Base-by-base conservation (phyloP, 2,113 vertebrate genomes). In the Acrocephalus kingi region DNA sequence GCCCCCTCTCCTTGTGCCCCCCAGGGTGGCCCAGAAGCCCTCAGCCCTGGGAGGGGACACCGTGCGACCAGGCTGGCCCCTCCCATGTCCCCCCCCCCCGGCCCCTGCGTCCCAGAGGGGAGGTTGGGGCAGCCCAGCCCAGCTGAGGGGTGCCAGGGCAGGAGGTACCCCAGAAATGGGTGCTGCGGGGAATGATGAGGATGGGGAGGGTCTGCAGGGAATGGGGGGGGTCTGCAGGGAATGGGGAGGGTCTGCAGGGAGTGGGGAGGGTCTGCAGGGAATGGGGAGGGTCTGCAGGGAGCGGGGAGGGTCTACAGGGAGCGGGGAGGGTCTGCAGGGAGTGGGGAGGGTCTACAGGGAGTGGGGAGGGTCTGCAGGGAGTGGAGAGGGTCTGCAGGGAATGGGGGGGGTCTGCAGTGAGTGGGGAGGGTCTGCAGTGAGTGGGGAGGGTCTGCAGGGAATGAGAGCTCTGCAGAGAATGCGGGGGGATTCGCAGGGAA, bases 31-130 rank as follows among this genome's bases (percentile, higher is more conserved):
- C 49, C 31, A 20, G 49, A 24, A 21, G 21, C 8, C 39, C 30
- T 27, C 17, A 25, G 3, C 20, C 21, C 35, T 16, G 39, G 39
- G 39, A 23, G 56, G 23, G 64, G 30, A 28, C 49, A 11, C 23
- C 39, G 19, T 11, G 23, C 33, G 13, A 25, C 31, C 43, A 13
- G n/a, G 19, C 30, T 41, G 35, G 20, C n/a, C 46, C 48, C 7
- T 15, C 10, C 11, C n/a, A 1, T 17, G 8, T 30, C 18, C 30
- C 48, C 23, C n/a, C 23, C 23, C 23, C 14, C 17, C 6, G 5
- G 13, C 7, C 37, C 6, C 15, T 4, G 21, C 1, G 1, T 28
- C 41, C 31, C 12, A 2, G 31, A 51, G 18, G 49, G n/a, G 23
- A 24, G 11, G 24, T 4, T n/a, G 58, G 51, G 46, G 35, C 20